Conservation (phyloP, 2,888 invertebrate species). For the Xestia xanthographa region DNA sequence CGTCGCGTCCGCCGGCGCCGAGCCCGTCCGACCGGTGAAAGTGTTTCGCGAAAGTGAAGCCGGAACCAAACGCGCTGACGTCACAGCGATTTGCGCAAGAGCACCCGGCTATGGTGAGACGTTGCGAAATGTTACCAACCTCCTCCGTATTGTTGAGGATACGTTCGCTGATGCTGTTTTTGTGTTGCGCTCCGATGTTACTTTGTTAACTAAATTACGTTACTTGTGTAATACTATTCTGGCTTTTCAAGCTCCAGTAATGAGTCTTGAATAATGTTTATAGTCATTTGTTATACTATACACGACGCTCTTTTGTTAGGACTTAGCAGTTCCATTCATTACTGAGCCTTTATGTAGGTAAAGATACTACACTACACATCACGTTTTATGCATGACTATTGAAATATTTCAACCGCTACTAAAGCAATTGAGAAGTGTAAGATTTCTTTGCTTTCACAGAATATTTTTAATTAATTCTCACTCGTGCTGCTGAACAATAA, state of each 20-base stretch:
- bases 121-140: constrained; percentile 86
- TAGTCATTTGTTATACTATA: constrained; percentile 44
- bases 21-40: constrained; percentile 83
- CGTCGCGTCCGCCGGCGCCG: constrained; percentile 75
- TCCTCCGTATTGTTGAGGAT: constrained; percentile 77
- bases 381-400: constrained; percentile 25
- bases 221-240: constrained; percentile 66
- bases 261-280: constrained; percentile 63
- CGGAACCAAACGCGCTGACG: constrained; percentile 87
- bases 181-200: constrained; percentile 64
- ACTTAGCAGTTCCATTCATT: constrained; percentile 46
- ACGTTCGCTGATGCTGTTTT: constrained; percentile 72
- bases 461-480: constrained; percentile 43
- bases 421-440: constrained; percentile 19
- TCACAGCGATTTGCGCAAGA: constrained; percentile 88
- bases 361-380: constrained; percentile 19
- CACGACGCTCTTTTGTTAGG: constrained; percentile 48
- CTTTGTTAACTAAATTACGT: constrained; percentile 68
- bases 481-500: constrained; percentile 39
- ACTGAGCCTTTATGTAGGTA: constrained; percentile 42
- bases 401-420: constrained; percentile 25
- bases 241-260: constrained; percentile 57
- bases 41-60: constrained; percentile 90
- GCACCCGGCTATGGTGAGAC: constrained; percentile 76
- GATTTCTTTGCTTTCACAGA: constrained; percentile 43